Percentiles rank a stretch among this genome's conserved stretches.
Evolutionary conservation across 2,113 vertebrate genomes (phyloP).

Genomic region (Stigmatopora nigra): DNA sequence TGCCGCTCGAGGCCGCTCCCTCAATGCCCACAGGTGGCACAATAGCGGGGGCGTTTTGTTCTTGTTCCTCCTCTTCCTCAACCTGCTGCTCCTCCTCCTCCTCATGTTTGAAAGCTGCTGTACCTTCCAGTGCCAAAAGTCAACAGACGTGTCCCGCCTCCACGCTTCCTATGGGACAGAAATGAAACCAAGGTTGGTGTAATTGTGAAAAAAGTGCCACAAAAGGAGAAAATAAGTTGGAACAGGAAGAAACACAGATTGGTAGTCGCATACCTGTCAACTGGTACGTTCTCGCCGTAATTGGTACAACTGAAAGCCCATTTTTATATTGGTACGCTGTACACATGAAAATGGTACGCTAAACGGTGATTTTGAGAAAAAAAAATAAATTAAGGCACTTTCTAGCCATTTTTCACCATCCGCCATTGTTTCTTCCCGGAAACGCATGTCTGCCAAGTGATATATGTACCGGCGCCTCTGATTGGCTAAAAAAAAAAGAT

Average conservation of each 20-base stretch:
- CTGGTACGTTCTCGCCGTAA: no score
- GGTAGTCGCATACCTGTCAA: no score
- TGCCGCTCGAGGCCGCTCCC: slow-evolving; percentile 30
- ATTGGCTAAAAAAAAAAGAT: no score
- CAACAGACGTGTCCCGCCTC: slow-evolving; percentile 56
- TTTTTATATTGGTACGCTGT: no score
- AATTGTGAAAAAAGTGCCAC: slow-evolving; percentile 26
- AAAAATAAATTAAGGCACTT: no score
- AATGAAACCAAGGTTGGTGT: slow-evolving; percentile 48
- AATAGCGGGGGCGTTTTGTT: slow-evolving; percentile 42
- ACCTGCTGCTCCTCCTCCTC: slow-evolving; percentile 52
- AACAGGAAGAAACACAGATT: slow-evolving; percentile 22
- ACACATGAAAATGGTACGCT: no score
- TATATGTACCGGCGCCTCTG: no score
- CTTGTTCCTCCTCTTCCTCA: slow-evolving; percentile 51
- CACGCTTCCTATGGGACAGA: slow-evolving; percentile 67
- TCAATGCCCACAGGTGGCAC: slow-evolving; percentile 35
- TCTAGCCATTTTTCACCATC: no score
- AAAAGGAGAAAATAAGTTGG: slow-evolving; percentile 18
- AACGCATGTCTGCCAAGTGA: no score
- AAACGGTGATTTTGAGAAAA: no score
- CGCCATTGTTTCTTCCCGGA: no score
- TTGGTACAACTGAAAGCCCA: no score
- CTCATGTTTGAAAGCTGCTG: slow-evolving; percentile 59
- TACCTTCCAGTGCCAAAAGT: slow-evolving; percentile 70